Evolutionary conservation across 2,888 invertebrate species (phyloP), one percentile per base, ranked within the genome.

Genomic region (Hirudinaria manillensis): DNA sequence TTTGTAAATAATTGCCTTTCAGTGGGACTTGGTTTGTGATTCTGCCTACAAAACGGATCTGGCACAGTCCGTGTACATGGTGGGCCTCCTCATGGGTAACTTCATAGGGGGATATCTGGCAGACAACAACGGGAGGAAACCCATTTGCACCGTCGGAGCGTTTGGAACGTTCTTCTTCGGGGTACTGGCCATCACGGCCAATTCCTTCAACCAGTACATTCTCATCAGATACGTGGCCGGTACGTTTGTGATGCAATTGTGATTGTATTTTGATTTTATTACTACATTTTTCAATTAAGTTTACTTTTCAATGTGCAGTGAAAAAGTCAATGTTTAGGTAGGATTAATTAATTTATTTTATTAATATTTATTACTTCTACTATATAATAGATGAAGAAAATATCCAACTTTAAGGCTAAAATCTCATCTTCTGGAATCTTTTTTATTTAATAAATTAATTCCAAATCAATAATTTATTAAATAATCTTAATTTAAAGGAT

Each of bases 11-110:
- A 16, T 53, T 16, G 16, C 21, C 21, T 61, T 61, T 7, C 61
- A 80, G 80, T 80, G 77, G 77, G 71, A 78, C 34, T 72, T 80
- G 56, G 79, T 79, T 32, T 80, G 80, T 56, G 68, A 65, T 4
- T 75, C 80, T 10, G 61, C 76, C 55, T 79, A 77, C 77, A 78
- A 79, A 72, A 36, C 76, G 6, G 75, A 77, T 34, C 70, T 79
- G 61, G 76, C 78, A 32, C 79, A 79, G 76, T 78, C 78, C n/a
- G 27, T 77, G 32, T 78, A 75, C 75, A 80, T 80, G 80, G 71
- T 72, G 1, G 79, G 79, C 10, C 70, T 79, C 21, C 75, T 80
- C n/a, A n/a, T 72, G 21, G 80, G 80, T n/a, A 76, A 77, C 34
- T 61, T 79, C 27, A 27, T 78, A 16, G 77, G 77, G 56, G 80